Conservation (phyloP, 2,888 invertebrate genomes). For the Gandaritis pyraliata region DNA sequence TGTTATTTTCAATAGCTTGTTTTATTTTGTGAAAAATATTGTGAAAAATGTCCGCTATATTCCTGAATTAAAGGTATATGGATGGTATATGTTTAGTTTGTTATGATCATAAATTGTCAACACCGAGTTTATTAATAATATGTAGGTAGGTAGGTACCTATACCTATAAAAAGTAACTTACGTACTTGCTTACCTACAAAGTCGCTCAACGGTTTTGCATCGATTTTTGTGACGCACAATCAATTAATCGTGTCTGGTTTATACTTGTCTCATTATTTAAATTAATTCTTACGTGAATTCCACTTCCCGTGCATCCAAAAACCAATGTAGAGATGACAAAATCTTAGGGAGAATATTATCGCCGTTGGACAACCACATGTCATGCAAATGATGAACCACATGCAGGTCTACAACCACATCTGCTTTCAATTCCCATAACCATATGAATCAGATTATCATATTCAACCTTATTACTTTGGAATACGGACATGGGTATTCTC, state of each 20-base stretch:
- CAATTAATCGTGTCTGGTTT: background rate
- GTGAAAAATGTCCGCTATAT: no score
- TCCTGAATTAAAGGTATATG: no score
- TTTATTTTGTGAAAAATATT: constrained; percentile 21
- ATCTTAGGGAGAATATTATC: background rate
- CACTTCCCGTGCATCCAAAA: background rate
- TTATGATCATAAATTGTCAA: no score
- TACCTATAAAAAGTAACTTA: no score
- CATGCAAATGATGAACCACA: constrained; percentile 52
- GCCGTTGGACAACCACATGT: constrained; percentile 49
- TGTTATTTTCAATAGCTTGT: constrained; percentile 42
- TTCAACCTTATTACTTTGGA: constrained; percentile 32
- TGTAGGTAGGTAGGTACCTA: no score
- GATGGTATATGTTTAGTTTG: no score
- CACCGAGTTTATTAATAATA: no score
- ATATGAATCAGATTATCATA: constrained; percentile 25
- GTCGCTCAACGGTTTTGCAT: no score
- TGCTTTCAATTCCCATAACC: constrained; percentile 48
- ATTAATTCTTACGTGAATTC: background rate
- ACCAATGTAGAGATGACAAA: background rate
- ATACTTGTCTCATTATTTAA: background rate
- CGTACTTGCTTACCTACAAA: no score
- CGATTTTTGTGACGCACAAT: background rate
- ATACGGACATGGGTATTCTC: constrained; percentile 33
- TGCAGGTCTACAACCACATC: constrained; percentile 35